Base-by-base conservation (phyloP, 2,888 invertebrate genomes). In the Apamea monoglypha region DNA sequence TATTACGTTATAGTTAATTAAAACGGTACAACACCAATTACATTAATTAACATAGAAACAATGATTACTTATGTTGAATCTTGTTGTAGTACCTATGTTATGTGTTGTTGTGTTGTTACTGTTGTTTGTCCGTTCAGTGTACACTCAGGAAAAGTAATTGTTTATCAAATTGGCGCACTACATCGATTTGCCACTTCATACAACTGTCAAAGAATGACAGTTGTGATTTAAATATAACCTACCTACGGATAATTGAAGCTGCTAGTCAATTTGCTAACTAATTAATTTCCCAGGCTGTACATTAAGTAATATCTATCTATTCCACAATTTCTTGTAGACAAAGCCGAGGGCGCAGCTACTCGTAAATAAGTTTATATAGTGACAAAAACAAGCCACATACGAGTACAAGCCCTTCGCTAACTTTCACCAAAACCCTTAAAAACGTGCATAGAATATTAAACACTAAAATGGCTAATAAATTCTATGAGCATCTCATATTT, bases 341-440 rank as follows among this genome's bases (percentile, higher is more conserved):
- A n/a, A 36, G 21, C 14, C 29, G 14, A 32, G 7, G 21, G 25
- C 12, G 12, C 7, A 8, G 21, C 16, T 29, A 29, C 14, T 59
- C 6, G 25, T 56, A n/a, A 56, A 14, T 25, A 75, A 56, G 1
- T 25, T n/a, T n/a, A n/a, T 10, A 32, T 16, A 16, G 8, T 32
- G 50, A 74, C 29, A 18, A 32, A 36, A 36, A 36, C 68, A 40
- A 69, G 16, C n/a, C 59, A 66, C 59, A 77, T 1, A 32, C 63
- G 40, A 67, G 81, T 1, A 32, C 63, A 50, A 67, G 81, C 85
- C 85, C 78, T 84, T 53, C 14, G 32, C 63, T 61, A 10, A 63
- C 85, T 85, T 85, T 81, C 77, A 85, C 77, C 77, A 47, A 78
- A 84, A 80, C 84, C 83, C 53, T 81, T 74, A 14, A 25, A 29